These are phyloP conservation scores for Lepus americanus DNA, from an alignment of 2,113 vertebrate genomes.

Conservation along the genomic window DNA sequence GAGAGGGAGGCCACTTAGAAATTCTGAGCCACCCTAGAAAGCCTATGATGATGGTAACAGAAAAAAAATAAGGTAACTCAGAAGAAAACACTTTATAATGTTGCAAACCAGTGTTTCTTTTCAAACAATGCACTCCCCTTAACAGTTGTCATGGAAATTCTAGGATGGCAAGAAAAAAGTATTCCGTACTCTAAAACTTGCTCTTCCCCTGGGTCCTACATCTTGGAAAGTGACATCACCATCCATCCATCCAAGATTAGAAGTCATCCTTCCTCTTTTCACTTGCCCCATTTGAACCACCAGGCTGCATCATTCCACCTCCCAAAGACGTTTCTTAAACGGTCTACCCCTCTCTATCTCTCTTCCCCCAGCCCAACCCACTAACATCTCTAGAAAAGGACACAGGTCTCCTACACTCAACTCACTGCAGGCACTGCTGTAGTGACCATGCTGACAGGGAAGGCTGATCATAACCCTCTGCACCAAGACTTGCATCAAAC, in stretches of 20 bases:
- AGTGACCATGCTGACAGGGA: not conserved
- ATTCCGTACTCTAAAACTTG: not conserved
- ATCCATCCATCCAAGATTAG: not conserved
- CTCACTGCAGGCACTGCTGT: not conserved
- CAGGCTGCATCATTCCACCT: not conserved
- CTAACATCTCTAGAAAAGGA: not conserved
- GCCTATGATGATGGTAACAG: not conserved
- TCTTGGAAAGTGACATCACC: not conserved
- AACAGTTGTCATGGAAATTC: not conserved
- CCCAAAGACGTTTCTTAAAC: not conserved
- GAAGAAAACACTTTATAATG: constrained; percentile 6
- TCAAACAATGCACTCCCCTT: not conserved
- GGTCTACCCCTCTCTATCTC: not conserved
- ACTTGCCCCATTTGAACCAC: not conserved
- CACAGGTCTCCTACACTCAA: not conserved
- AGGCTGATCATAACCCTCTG: not conserved
- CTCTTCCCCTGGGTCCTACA: not conserved
- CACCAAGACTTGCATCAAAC: not conserved
- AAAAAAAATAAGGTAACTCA: not conserved
- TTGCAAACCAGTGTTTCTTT: not conserved
- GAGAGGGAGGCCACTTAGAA: not conserved
- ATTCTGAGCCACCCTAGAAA: not conserved
- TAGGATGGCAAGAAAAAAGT: not conserved
- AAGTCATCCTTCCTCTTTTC: not conserved
- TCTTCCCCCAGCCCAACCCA: not conserved